Base-by-base conservation (phyloP, 1,140 invertebrate species). In the Hetaerina americana region DNA sequence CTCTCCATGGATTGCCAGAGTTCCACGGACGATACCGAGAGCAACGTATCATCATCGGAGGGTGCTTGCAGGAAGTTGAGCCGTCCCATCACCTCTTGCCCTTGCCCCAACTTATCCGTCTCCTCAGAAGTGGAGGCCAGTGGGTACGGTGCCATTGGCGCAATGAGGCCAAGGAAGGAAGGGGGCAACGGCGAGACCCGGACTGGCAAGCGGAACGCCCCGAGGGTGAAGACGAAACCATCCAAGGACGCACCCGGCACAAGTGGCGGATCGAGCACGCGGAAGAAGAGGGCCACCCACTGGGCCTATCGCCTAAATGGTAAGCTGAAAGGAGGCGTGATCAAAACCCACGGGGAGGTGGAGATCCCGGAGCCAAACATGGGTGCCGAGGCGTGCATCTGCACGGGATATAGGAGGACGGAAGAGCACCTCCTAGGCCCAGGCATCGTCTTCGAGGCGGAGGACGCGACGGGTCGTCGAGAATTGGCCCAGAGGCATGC, bases 351-450 rank as follows among this genome's bases (percentile, higher is more conserved):
- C n/a, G 82, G 69, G 74, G 76, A 77, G 80, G 81, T 74, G 77
- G 80, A 77, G 81, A 79, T 79, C 79, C 78, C 74, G 79, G 80
- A 77, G 77, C 82, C n/a, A 77, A 86, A 76, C 71, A 66, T 75
- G 8, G 71, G 74, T n/a, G 74, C 76, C 72, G 76, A 77, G 15
- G 72, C 77, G 75, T 88, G 87, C 76, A 82, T 87, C 70, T 88
- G 87, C 75, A 88, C 86, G 8, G 84, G 86, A 31, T 87, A 87
- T 75, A 80, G 84, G 72, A 80, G 85, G 72, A 87, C 85, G 0
- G 84, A 86, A 72, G 84, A 87, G 26, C 83, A 85, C 73, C 80
- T 82, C 73, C 79, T 85, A 72, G 82, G 82, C 22, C 80, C 83
- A 71, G 81, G 81, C 69, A 79, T 83, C 24, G 79, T 84, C n/a